Evolutionary conservation across 2,888 invertebrate species (phyloP).

Genomic region (Meloe dianella): DNA sequence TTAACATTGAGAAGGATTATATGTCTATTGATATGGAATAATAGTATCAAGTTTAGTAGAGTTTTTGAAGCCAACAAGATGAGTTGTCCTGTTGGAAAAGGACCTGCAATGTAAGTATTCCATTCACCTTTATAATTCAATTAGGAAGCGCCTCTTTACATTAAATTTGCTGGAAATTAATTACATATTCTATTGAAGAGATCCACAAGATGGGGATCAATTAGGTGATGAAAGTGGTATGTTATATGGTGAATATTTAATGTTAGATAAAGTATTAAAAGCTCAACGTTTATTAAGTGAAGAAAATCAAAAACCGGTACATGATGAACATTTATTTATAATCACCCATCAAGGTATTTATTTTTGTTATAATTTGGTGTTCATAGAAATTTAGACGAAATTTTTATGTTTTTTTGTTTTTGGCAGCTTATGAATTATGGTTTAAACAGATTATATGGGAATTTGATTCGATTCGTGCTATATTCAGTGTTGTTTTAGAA

Average conservation of each 20-base stretch:
- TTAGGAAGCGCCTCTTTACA: no score
- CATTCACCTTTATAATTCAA: slow-evolving; percentile 17
- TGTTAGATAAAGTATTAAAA: slow-evolving; percentile 83
- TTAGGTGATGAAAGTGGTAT: slow-evolving; percentile 77
- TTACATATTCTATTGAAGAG: no score
- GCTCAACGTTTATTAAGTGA: slow-evolving; percentile 83
- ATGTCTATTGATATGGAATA: slow-evolving; percentile 35
- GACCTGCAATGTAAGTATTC: slow-evolving; percentile 40
- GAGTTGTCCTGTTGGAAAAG: slow-evolving; percentile 47
- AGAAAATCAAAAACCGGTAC: slow-evolving; percentile 76
- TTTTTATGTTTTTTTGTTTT: no score
- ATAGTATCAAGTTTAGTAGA: slow-evolving; percentile 36
- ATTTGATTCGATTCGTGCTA: slow-evolving; percentile 86
- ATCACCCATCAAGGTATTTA: slow-evolving; percentile 92
- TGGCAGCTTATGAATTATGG: slow-evolving; percentile 96
- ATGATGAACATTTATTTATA: slow-evolving; percentile 97
- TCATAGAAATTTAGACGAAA: no score
- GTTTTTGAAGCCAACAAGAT: slow-evolving; percentile 44
- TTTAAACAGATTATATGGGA: slow-evolving; percentile 99
- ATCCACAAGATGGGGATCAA: slow-evolving; percentile 62
- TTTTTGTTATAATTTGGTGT: background rate
- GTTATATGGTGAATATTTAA: slow-evolving; percentile 89
- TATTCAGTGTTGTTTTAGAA: slow-evolving; percentile 81
- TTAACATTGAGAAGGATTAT: slow-evolving; percentile 36
- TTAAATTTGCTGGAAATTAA: no score